These are phyloP conservation scores for Rhodeus uyekii DNA, from an alignment of 2,797 vertebrate species.

Conservation along the genomic window DNA sequence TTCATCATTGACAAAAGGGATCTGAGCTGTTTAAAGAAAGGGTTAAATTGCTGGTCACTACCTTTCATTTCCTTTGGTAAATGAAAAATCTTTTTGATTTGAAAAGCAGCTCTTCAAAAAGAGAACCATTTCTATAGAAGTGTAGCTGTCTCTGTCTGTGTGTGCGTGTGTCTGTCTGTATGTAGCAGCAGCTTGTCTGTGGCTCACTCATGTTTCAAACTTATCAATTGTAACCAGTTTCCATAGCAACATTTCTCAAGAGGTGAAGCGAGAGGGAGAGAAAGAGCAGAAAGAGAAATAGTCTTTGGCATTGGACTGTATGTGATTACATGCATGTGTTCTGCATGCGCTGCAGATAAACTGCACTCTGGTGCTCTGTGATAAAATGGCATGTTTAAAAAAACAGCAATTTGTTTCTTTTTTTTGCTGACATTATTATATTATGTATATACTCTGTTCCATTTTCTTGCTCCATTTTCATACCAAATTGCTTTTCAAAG, in stretches of 20 bases:
- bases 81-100: conserved; percentile 2
- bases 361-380: not conserved
- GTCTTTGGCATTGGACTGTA: conserved; percentile 32
- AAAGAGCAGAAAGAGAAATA: conserved; percentile 56
- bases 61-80: conserved; percentile 5
- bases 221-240: conserved; percentile 82
- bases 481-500: conserved; percentile 42
- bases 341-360: conserved; percentile 26
- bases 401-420: not conserved
- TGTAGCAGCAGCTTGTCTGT: conserved; percentile 56
- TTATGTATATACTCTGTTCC: conserved; percentile 37
- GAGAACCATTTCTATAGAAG: not conserved
- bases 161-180: conserved; percentile 11
- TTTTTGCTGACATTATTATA: conserved; percentile 48
- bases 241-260: conserved; percentile 76
- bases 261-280: conserved; percentile 67
- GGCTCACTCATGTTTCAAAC: conserved; percentile 71
- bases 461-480: conserved; percentile 51
- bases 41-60: conserved; percentile 31
- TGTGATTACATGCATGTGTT: conserved; percentile 42
- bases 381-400: not conserved
- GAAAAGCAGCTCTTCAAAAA: conserved; percentile 14
- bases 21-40: conserved; percentile 1
- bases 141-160: not conserved
- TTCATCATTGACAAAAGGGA: not conserved